Evolutionary conservation across 2,797 vertebrate genomes (phyloP).

Genomic region (Eurystomus glaucurus): DNA sequence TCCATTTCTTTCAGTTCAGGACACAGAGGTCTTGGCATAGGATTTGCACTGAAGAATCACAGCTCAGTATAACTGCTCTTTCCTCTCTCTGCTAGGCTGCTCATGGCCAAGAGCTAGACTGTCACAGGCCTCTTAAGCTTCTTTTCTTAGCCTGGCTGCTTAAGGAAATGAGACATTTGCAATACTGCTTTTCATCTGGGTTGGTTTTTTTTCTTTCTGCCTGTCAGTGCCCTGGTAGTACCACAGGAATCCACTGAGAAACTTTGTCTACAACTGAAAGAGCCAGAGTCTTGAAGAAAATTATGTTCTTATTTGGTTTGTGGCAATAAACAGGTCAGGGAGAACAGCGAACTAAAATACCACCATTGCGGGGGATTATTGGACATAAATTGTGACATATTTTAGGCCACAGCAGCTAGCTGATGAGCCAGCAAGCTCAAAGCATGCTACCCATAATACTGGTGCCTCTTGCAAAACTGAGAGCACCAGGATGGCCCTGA

Average conservation of each 20-base stretch:
- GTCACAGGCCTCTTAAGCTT: background rate
- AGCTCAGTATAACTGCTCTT: background rate
- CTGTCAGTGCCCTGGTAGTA: background rate
- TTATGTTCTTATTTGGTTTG: background rate
- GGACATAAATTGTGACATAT: background rate
- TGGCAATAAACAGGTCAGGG: background rate
- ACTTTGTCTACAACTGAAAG: background rate
- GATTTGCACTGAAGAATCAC: constrained; percentile 17
- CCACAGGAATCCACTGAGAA: background rate
- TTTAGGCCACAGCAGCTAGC: background rate
- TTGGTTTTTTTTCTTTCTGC: background rate
- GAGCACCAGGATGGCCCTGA: background rate
- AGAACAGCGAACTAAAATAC: background rate
- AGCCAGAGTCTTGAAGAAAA: background rate
- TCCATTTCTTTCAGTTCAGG: constrained; percentile 27
- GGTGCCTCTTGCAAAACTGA: background rate
- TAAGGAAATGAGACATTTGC: constrained; percentile 21
- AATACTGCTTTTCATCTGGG: background rate
- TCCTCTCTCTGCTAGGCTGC: constrained; percentile 18
- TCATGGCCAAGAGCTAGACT: background rate
- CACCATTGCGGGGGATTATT: fast-evolving
- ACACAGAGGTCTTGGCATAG: constrained; percentile 60
- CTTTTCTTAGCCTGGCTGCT: constrained; percentile 30
- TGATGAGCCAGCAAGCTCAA: background rate
- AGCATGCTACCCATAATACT: background rate